phyloP scores from a whole-genome alignment of 2,888 invertebrate species.

The Synergus gifuensis region DNA sequence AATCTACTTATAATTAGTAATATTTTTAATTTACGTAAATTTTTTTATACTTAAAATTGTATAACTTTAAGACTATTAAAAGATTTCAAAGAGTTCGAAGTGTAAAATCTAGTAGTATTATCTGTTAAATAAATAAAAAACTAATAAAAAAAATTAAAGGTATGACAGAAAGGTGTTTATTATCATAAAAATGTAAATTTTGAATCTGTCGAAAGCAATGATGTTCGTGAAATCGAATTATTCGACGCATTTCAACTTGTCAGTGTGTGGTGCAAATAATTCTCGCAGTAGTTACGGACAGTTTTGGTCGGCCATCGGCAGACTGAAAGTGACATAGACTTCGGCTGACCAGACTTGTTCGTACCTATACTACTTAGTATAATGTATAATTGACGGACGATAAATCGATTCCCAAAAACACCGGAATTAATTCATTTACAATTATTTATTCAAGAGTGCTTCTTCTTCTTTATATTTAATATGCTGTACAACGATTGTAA shows the following conservation, averaged over 20 bases:
- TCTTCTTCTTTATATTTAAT: background rate
- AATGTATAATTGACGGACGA: slow-evolving; percentile 6
- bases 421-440: background rate
- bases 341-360: slow-evolving; percentile 33
- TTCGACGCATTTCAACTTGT: slow-evolving; percentile 20
- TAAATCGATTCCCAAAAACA: slow-evolving; percentile 24
- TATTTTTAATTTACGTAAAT: no score
- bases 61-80: no score
- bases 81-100: background rate
- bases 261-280: slow-evolving; percentile 15
- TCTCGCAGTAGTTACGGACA: slow-evolving; percentile 32
- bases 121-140: background rate
- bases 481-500: background rate
- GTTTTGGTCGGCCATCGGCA: slow-evolving; percentile 9
- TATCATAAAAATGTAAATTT: background rate
- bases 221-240: slow-evolving; percentile 35
- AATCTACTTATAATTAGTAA: background rate
- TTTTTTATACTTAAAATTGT: no score
- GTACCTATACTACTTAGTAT: slow-evolving; percentile 1
- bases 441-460: background rate
- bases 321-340: slow-evolving; percentile 21
- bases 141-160: background rate
- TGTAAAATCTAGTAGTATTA: background rate
- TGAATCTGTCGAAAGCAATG: slow-evolving; percentile 26
- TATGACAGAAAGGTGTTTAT: background rate